These are phyloP conservation scores for Trisateles emortualis DNA, from an alignment of 2,888 invertebrate species.

Conservation along the genomic window DNA sequence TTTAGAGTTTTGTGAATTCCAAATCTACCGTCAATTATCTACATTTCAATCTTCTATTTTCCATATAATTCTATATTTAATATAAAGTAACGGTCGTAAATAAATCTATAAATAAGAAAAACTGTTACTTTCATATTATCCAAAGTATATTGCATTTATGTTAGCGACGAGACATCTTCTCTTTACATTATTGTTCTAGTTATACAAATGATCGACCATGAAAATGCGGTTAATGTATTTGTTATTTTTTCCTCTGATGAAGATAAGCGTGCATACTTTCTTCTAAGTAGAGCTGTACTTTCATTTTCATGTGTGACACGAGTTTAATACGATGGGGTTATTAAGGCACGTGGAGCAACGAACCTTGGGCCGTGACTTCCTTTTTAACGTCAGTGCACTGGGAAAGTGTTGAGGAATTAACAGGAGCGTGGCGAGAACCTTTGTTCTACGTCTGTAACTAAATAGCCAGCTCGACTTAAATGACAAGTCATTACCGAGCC, in stretches of 20 bases:
- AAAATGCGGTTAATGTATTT: conserved; percentile 57
- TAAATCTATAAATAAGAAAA: background rate
- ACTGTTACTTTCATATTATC: background rate
- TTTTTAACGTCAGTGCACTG: conserved; percentile 75
- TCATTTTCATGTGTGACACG: conserved; percentile 67
- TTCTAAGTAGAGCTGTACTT: conserved; percentile 58
- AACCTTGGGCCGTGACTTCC: conserved; percentile 82
- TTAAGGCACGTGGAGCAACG: conserved; percentile 63
- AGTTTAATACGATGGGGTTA: conserved; percentile 49
- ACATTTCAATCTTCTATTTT: background rate
- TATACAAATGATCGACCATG: conserved; percentile 43
- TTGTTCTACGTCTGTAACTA: conserved; percentile 74
- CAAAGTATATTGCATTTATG: background rate
- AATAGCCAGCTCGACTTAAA: conserved; percentile 55
- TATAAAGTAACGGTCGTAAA: background rate
- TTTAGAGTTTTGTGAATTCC: too few species aligned
- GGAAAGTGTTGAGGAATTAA: conserved; percentile 78
- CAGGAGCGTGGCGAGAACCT: conserved; percentile 73
- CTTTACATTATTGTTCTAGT: conserved; percentile 3
- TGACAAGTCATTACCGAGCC: conserved; percentile 60
- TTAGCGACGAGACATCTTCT: background rate
- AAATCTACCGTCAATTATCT: too few species aligned
- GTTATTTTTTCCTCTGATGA: conserved; percentile 46
- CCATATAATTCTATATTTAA: background rate
- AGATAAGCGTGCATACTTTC: conserved; percentile 54